Base-by-base conservation (phyloP, 1,140 invertebrate genomes). In the Pogonognathellus flavescens region DNA sequence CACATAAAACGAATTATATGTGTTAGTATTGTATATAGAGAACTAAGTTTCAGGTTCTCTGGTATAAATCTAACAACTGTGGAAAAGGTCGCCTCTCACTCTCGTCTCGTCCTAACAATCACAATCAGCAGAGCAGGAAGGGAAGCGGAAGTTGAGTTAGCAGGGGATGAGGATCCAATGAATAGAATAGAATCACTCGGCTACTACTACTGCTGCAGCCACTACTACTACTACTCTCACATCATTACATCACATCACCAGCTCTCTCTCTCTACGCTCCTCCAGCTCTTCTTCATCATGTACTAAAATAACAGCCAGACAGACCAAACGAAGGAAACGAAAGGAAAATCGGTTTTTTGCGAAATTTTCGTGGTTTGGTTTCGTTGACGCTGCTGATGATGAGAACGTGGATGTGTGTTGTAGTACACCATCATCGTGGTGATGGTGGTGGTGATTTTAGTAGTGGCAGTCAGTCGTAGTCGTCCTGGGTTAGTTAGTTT, bases 61-160 rank as follows among this genome's bases (percentile, higher is more conserved):
- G n/a, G n/a, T n/a, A 14, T 57, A n/a, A 57, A n/a, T 57, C 53
- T 10, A 57, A 14, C 53, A 13, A 57, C n/a, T 13, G n/a, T 57
- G 53, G 53, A 14, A 57, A 41, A 41, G 31, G 31, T 41, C 31
- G 31, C 31, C 53, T 57, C 2, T 57, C 2, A n/a, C n/a, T n/a
- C 53, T 76, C 70, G 70, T 76, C 70, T 41, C 31, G 70, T 76
- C 70, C 70, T 76, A 76, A 76, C 70, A 76, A 76, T 76, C 70
- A 76, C 70, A 76, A 76, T 76, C 70, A 76, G 70, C 70, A 9
- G 31, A 76, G 70, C 70, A 76, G 70, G 70, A 76, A 76, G 70
- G 70, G 70, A 76, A 76, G 70, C 70, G 70, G 70, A 76, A 76
- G 70, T 76, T 76, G 70, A 76, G 70, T 76, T 76, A 76, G 70